These are phyloP conservation scores for Intellagama lesueurii DNA, from an alignment of 2,797 vertebrate genomes.

Conservation along the genomic window DNA sequence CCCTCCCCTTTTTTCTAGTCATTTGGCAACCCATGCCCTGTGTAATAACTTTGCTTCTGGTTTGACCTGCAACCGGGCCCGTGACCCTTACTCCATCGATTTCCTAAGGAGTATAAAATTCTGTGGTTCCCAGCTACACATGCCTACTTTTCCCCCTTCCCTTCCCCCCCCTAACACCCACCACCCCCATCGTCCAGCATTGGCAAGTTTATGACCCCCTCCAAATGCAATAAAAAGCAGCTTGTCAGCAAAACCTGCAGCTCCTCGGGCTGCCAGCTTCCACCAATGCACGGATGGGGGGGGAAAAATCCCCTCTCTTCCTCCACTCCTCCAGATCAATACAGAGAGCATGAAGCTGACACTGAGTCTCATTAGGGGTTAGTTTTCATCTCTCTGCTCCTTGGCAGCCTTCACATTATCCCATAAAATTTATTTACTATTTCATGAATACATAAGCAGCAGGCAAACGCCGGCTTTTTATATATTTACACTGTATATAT, in stretches of 20 bases:
- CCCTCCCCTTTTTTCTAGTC: neutral
- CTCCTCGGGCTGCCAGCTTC: constrained; percentile 36
- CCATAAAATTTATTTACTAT: constrained; percentile 89
- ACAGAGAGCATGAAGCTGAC: constrained; percentile 75
- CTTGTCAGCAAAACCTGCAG: constrained; percentile 6
- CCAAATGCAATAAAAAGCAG: constrained; percentile 14
- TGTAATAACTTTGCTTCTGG: neutral
- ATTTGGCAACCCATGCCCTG: neutral
- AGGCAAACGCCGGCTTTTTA: constrained; percentile 85
- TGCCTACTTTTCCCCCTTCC: rapidly evolving
- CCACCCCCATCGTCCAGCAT: neutral
- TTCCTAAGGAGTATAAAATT: rapidly evolving
- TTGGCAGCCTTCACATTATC: constrained; percentile 87
- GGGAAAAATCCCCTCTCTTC: constrained; percentile 12
- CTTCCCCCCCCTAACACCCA: too few relatives aligned
- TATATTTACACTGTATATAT: constrained; percentile 87
- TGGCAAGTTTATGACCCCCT: constrained; percentile 43
- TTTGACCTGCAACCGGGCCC: neutral
- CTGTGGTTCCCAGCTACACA: rapidly evolving
- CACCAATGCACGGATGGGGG: neutral
- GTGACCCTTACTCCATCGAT: rapidly evolving
- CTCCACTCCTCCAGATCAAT: constrained; percentile 70
- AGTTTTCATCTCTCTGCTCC: constrained; percentile 82
- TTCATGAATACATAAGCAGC: constrained; percentile 88
- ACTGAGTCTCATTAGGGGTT: constrained; percentile 81